A percentile compares a stretch with the other conserved stretches of the same genome.
Evolutionary conservation across 2,888 invertebrate genomes (phyloP).

Genomic region (Conistra vaccinii): DNA sequence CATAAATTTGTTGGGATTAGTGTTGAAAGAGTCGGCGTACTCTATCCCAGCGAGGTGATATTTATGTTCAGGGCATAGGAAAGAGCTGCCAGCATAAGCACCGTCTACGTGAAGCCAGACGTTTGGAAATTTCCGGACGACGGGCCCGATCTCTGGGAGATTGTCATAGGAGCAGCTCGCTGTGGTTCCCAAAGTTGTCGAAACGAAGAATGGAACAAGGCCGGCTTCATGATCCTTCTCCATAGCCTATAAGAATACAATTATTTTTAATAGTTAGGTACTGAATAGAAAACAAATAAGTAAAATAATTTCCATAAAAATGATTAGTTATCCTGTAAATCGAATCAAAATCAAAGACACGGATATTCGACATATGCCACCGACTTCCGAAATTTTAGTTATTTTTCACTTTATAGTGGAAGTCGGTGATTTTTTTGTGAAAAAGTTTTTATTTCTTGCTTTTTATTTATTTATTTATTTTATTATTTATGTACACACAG

Average conservation of each 20-base stretch:
- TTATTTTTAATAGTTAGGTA: conserved; percentile 2
- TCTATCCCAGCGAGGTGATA: conserved; percentile 94
- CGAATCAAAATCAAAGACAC: conserved; percentile 69
- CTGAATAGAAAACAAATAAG: conserved; percentile 1
- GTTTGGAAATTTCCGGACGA: conserved; percentile 94
- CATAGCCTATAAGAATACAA: conserved; percentile 92
- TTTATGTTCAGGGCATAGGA: conserved; percentile 99
- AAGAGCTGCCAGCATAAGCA: conserved; percentile 99
- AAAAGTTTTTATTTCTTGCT: too few species aligned
- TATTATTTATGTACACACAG: too few species aligned
- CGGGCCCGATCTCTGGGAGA: conserved; percentile 96
- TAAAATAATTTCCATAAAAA: conserved; percentile 1
- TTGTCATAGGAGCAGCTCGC: conserved; percentile 99
- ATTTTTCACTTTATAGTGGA: too few species aligned
- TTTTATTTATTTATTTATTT: too few species aligned
- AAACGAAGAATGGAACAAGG: conserved; percentile 98
- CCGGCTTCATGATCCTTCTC: conserved; percentile 98
- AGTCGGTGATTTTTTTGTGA: too few species aligned
- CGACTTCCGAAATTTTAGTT: too few species aligned
- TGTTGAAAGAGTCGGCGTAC: conserved; percentile 99
- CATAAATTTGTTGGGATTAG: conserved; percentile 99
- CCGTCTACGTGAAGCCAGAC: conserved; percentile 98
- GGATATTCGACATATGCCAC: too few species aligned
- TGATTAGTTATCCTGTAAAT: conserved; percentile 35
- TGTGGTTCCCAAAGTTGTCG: conserved; percentile 98